phyloP scores from a whole-genome alignment of 2,888 invertebrate species.

The Drosophila pseudotakahashii region DNA sequence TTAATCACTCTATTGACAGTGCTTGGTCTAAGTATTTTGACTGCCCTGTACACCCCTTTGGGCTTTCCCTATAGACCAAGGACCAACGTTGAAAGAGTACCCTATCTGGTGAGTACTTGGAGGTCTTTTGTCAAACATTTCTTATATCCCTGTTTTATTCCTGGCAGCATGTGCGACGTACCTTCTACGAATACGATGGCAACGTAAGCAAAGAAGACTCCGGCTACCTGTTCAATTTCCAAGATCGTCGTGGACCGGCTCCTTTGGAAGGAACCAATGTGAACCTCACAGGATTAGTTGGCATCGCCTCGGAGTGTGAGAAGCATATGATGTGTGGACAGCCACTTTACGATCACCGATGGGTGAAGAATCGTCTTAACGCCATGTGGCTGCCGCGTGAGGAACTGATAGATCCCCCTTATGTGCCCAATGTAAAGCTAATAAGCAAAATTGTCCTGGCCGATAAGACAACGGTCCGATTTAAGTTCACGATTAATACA shows the following conservation, averaged over 20 bases:
- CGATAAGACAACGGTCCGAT: slow-evolving; percentile 46
- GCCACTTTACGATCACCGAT: slow-evolving; percentile 74
- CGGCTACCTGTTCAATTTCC: slow-evolving; percentile 84
- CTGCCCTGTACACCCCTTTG: slow-evolving; percentile 84
- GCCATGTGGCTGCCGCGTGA: slow-evolving; percentile 72
- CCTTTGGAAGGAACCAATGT: slow-evolving; percentile 49
- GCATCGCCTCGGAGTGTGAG: slow-evolving; percentile 65
- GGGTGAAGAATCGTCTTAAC: slow-evolving; percentile 52
- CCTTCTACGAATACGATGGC: slow-evolving; percentile 82
- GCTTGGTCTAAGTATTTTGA: slow-evolving; percentile 27
- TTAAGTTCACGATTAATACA: slow-evolving; percentile 66
- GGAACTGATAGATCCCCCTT: slow-evolving; percentile 55
- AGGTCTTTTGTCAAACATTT: too few relatives aligned
- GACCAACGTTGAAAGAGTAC: slow-evolving; percentile 85
- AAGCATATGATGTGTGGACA: slow-evolving; percentile 76
- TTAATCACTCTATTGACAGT: slow-evolving; percentile 31
- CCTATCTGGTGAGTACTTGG: slow-evolving; percentile 83
- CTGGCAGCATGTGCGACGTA: slow-evolving; percentile 84
- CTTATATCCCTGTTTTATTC: slow-evolving; percentile 1
- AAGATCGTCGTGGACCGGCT: slow-evolving; percentile 81
- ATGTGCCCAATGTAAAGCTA: slow-evolving; percentile 57
- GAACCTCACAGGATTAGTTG: slow-evolving; percentile 57
- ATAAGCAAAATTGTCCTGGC: slow-evolving; percentile 56
- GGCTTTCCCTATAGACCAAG: slow-evolving; percentile 86
- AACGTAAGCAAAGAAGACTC: slow-evolving; percentile 83